Evolutionary conservation across 2,888 invertebrate genomes (phyloP), one percentile per base, ranked within the genome.

Genomic region (Hirudinaria manillensis): DNA sequence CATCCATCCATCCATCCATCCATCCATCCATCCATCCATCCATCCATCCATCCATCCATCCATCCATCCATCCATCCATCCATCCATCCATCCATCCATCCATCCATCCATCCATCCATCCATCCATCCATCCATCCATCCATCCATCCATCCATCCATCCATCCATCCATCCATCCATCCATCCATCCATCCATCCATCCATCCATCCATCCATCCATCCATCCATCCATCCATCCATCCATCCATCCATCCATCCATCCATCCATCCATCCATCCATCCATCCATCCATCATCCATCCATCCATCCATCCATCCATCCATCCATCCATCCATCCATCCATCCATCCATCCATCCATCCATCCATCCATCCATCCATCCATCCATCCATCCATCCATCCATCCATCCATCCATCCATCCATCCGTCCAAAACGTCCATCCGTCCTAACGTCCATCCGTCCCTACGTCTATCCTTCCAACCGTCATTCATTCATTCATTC

Each of bases 31-130:
- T 53, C 53, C 53, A 53, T 53, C 53, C 66, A 66, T 66, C 66
- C 66, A 66, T 66, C 66, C 66, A 66, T 66, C 66, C 66, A 66
- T 66, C 66, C 66, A 66, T 66, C 66, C 66, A 66, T 66, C 66
- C 66, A 66, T 66, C 66, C 66, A 66, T 66, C 66, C 66, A 66
- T 66, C 66, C 66, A 66, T 66, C 66, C 66, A 66, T 66, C 66
- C 66, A 66, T 66, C 66, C 66, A 66, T 66, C 66, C 66, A 66
- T 66, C 66, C 66, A 66, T 24, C 66, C 66, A 66, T 24, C 66
- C 66, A 66, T 24, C 66, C 66, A 66, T 24, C 66, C 66, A 66
- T 24, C 66, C 66, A 66, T 24, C 66, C 66, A 66, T 24, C 66
- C 66, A 66, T 24, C 66, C 66, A 66, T 24, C 66, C 66, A 66